phyloP scores from a whole-genome alignment of 1,140 invertebrate genomes.

The Drosophila nigrodunni region DNA sequence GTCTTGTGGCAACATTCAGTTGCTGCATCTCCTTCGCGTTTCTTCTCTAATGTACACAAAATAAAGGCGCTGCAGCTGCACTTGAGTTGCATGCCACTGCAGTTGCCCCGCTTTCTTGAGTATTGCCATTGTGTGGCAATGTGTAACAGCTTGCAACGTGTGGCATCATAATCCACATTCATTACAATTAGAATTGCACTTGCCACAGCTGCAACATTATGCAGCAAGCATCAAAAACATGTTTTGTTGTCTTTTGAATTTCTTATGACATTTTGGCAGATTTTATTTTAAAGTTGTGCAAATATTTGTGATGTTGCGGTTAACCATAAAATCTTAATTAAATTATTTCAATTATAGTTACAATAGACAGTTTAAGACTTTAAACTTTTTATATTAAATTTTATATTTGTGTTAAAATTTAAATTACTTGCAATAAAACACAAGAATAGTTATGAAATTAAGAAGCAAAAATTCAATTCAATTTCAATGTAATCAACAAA shows the following conservation, averaged over 20 bases:
- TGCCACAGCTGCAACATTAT: constrained; percentile 20
- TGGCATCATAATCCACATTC: constrained; percentile 60
- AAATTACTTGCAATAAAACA: neutral
- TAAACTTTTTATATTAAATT: no score
- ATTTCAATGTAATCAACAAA: no score
- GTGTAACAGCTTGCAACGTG: constrained; percentile 31
- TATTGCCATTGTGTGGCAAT: constrained; percentile 32
- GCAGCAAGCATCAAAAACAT: constrained; percentile 55
- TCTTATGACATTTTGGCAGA: no score
- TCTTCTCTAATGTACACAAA: constrained; percentile 15
- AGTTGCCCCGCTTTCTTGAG: constrained; percentile 43
- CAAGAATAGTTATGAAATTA: neutral
- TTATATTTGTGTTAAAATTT: neutral
- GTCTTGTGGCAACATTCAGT: constrained; percentile 6
- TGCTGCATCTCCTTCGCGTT: neutral
- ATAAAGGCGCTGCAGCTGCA: constrained; percentile 50
- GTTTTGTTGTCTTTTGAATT: neutral
- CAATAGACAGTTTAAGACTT: no score
- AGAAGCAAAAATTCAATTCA: no score
- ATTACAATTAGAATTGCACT: constrained; percentile 15
- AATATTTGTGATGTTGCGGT: neutral
- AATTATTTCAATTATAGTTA: neutral
- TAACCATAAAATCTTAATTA: neutral
- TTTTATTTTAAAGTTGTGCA: neutral
- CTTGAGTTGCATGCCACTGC: constrained; percentile 50